phyloP scores from a whole-genome alignment of 2,797 vertebrate genomes.

The Tadarida brasiliensis region DNA sequence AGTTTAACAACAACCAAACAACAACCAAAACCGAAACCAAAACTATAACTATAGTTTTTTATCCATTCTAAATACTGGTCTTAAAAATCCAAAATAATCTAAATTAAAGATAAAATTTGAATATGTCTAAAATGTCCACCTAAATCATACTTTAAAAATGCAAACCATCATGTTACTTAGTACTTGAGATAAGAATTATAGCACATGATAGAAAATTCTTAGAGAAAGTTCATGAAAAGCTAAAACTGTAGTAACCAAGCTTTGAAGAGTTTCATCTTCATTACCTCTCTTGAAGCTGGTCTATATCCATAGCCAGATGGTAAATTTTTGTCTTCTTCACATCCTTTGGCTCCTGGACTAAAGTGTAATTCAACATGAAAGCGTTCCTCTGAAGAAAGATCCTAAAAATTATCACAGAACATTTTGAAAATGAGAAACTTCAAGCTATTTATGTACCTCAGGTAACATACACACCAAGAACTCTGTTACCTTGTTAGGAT shows the following conservation, averaged over 20 bases:
- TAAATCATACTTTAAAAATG: slow-evolving; percentile 36
- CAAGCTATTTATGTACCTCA: not conserved
- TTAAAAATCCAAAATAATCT: slow-evolving; percentile 38
- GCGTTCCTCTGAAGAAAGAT: slow-evolving; percentile 93
- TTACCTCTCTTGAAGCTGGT: slow-evolving; percentile 94
- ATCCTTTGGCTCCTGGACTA: slow-evolving; percentile 95
- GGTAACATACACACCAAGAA: not conserved
- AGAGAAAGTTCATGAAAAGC: not conserved
- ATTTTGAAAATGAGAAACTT: slow-evolving; percentile 53
- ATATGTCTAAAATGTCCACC: not conserved
- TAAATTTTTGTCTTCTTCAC: slow-evolving; percentile 95
- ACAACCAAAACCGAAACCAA: not conserved
- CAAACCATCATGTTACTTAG: not conserved
- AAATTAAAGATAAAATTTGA: slow-evolving; percentile 39
- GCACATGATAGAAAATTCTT: not conserved
- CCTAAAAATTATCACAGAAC: slow-evolving; percentile 81
- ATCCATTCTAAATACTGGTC: not conserved
- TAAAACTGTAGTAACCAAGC: not conserved
- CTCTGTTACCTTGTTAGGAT: slow-evolving; percentile 93
- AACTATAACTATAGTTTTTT: not conserved
- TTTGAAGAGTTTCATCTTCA: not conserved
- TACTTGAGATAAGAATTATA: not conserved
- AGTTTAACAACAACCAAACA: not conserved
- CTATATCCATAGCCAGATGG: slow-evolving; percentile 94
- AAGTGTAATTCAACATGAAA: slow-evolving; percentile 96